Evolutionary conservation across 2,113 vertebrate genomes (phyloP).

Genomic region (Sinocyclocheilus grahami): DNA sequence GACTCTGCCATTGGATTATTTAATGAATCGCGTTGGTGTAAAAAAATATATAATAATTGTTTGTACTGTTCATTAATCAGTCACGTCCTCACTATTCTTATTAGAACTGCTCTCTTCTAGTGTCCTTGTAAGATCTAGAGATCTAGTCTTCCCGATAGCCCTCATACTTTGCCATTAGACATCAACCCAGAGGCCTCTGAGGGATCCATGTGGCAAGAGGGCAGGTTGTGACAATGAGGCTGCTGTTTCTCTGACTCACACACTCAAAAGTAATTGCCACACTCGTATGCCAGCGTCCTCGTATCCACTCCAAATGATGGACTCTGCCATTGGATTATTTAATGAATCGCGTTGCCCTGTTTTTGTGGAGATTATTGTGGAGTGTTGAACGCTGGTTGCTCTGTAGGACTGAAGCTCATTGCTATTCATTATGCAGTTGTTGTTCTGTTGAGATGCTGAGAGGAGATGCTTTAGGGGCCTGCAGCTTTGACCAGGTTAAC

Average conservation of each 20-base stretch:
- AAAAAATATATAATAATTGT: no score
- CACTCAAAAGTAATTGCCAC: conserved; percentile 55
- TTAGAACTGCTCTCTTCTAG: not conserved
- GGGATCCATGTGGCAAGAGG: conserved; percentile 28
- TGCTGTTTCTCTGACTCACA: conserved; percentile 54
- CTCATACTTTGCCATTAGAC: conserved; percentile 7
- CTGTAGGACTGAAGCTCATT: conserved; percentile 48
- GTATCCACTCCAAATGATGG: conserved; percentile 54
- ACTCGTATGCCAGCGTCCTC: conserved; percentile 46
- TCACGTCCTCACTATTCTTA: not conserved
- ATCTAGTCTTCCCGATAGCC: conserved; percentile 14
- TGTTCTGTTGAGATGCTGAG: conserved; percentile 35
- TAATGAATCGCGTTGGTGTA: conserved; percentile 56
- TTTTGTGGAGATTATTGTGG: conserved; percentile 40
- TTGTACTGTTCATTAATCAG: not conserved
- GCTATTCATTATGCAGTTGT: conserved; percentile 52
- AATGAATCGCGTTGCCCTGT: conserved; percentile 51
- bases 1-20: conserved; percentile 56
- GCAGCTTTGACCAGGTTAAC: conserved; percentile 33
- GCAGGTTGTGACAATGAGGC: conserved; percentile 38
- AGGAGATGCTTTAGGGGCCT: conserved; percentile 4
- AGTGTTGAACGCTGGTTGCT: conserved; percentile 34
- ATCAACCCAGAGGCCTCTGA: conserved; percentile 25
- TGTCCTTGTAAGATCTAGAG: not conserved
- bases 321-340: conserved; percentile 57